phyloP scores from a whole-genome alignment of 1,140 invertebrate genomes.

The Stenopsyche tienmushanensis region DNA sequence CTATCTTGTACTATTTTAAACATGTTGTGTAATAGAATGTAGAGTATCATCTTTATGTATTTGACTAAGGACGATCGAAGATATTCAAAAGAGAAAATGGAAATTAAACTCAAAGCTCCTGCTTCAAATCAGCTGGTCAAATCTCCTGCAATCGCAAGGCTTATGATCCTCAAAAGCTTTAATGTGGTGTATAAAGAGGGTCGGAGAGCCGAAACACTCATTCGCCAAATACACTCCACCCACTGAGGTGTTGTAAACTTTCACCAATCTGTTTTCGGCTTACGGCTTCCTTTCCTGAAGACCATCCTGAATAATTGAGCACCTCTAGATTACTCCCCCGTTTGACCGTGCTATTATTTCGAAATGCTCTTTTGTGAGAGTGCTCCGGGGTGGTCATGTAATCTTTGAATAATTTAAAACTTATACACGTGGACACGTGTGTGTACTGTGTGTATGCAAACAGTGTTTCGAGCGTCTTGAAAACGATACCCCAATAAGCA shows the following conservation, averaged over 20 bases:
- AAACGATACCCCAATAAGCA: slow-evolving; percentile 10
- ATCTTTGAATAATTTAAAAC: neutral
- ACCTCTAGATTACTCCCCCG: neutral
- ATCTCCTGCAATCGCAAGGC: neutral
- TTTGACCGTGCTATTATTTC: neutral
- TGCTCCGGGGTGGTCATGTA: neutral
- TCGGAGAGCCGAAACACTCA: neutral
- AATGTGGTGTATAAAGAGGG: neutral
- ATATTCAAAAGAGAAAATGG: neutral
- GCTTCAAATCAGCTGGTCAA: neutral
- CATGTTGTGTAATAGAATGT: neutral
- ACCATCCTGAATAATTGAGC: neutral
- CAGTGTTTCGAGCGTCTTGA: neutral
- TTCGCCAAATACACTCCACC: neutral
- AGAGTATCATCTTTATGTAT: neutral
- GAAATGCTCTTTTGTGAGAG: neutral
- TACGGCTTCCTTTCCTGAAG: no score
- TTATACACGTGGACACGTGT: neutral
- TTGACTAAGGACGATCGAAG: neutral
- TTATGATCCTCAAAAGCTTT: neutral
- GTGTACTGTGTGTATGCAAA: neutral
- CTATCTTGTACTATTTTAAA: no score
- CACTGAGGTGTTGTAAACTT: neutral
- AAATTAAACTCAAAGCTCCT: neutral
- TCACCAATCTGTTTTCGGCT: neutral